Evolutionary conservation across 2,888 invertebrate genomes (phyloP).

Genomic region (Thumatha senex): DNA sequence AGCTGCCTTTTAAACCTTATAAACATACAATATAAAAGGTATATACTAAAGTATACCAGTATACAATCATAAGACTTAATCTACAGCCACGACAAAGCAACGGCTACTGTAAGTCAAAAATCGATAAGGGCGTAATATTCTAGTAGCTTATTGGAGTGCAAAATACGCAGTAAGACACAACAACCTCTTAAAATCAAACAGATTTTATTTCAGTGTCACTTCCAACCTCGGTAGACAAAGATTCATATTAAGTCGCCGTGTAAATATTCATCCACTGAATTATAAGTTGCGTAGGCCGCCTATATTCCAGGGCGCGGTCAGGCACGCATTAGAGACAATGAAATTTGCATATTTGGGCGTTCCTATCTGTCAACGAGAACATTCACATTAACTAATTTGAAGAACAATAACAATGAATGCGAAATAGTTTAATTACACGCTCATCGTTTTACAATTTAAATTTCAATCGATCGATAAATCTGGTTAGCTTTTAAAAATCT

Average conservation of each 20-base stretch:
- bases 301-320: slow-evolving; percentile 63
- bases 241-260: slow-evolving; percentile 55
- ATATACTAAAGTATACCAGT: no score
- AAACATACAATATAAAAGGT: no score
- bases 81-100: no score
- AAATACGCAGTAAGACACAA: no score
- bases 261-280: slow-evolving; percentile 76
- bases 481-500: slow-evolving; percentile 8
- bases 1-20: no score
- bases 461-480: slow-evolving; percentile 19
- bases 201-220: neutral
- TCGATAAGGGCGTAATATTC: no score
- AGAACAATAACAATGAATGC: slow-evolving; percentile 63
- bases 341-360: slow-evolving; percentile 79
- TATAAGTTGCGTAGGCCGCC: slow-evolving; percentile 63
- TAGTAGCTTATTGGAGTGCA: no score
- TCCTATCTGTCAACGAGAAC: slow-evolving; percentile 76
- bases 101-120: no score
- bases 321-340: slow-evolving; percentile 77
- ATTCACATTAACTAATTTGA: slow-evolving; percentile 77
- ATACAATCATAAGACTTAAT: no score
- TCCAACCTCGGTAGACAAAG: slow-evolving; percentile 7
- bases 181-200: neutral
- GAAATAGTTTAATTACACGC: slow-evolving; percentile 64
- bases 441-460: slow-evolving; percentile 39